phyloP scores from a whole-genome alignment of 2,888 invertebrate genomes.

The Patella caerulea region DNA sequence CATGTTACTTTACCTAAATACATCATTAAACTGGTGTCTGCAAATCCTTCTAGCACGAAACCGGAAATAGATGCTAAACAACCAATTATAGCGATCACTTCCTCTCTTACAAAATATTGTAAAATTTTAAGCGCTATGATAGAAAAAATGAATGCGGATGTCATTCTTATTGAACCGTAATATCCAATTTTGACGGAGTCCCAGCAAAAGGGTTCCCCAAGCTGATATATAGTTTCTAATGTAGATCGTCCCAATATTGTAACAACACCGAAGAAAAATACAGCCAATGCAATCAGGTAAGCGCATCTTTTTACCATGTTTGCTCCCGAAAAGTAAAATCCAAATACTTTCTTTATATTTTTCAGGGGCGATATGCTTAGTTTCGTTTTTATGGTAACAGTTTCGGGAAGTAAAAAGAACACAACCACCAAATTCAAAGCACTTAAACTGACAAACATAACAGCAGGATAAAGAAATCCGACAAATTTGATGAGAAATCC shows the following conservation, averaged over 20 bases:
- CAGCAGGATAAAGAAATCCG: slow-evolving; percentile 32
- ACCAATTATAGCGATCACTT: slow-evolving; percentile 23
- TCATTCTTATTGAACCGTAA: slow-evolving; percentile 31
- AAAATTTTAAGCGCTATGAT: slow-evolving; percentile 35
- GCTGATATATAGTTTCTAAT: slow-evolving; percentile 41
- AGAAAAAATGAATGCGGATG: slow-evolving; percentile 32
- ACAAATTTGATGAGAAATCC: slow-evolving; percentile 39
- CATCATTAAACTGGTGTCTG: slow-evolving; percentile 10
- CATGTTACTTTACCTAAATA: slow-evolving; percentile 8
- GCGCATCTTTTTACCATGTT: slow-evolving; percentile 32
- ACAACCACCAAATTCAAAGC: slow-evolving; percentile 26
- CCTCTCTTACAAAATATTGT: slow-evolving; percentile 37
- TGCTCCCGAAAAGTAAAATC: slow-evolving; percentile 34
- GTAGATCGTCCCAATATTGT: slow-evolving; percentile 29
- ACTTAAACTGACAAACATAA: slow-evolving; percentile 24
- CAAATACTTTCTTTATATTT: slow-evolving; percentile 33
- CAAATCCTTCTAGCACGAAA: slow-evolving; percentile 6
- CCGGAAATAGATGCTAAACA: not conserved
- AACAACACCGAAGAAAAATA: slow-evolving; percentile 28
- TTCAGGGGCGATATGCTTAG: slow-evolving; percentile 25
- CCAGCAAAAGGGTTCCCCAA: slow-evolving; percentile 48
- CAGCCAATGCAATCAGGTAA: slow-evolving; percentile 30
- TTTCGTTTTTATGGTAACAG: slow-evolving; percentile 23
- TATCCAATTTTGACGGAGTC: slow-evolving; percentile 40
- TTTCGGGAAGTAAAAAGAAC: slow-evolving; percentile 34